A percentile compares a stretch with the other conserved stretches of the same genome.
Evolutionary conservation across 2,113 vertebrate genomes (phyloP).

Genomic region (Gavia stellata): DNA sequence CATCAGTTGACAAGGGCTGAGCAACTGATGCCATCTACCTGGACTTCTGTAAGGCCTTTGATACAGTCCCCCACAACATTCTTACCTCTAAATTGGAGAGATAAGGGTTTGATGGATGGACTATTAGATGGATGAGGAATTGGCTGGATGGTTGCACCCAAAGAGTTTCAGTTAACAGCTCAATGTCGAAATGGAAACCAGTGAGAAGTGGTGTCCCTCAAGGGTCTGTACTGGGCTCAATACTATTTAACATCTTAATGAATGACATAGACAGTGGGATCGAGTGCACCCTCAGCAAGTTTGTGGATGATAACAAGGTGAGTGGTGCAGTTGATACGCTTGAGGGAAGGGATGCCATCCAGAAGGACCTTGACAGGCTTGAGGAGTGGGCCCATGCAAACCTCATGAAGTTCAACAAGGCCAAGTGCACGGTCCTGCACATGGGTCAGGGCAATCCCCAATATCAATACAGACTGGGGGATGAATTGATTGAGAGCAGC

Average conservation of each 20-base stretch:
- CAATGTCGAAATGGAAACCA: not conserved
- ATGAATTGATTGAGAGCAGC: not conserved
- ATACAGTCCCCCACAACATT: not conserved
- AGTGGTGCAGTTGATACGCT: not conserved
- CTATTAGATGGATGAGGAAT: not conserved
- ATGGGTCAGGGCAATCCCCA: not conserved
- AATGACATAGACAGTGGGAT: not conserved
- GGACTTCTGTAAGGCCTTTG: not conserved
- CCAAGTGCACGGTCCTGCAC: not conserved
- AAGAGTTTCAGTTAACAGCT: not conserved
- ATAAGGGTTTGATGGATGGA: not conserved
- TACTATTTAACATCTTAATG: not conserved
- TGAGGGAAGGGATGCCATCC: not conserved
- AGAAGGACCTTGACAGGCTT: not conserved
- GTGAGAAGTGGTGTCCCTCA: not conserved
- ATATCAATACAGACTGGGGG: not conserved
- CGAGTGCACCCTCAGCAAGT: not conserved
- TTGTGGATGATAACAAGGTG: not conserved
- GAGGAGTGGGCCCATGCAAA: not conserved
- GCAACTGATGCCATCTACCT: not conserved
- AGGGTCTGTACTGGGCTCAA: not conserved
- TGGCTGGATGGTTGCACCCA: not conserved
- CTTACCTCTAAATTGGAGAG: not conserved
- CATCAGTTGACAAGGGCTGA: not conserved
- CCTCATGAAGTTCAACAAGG: not conserved